These are phyloP conservation scores for Trissonchulus latispiculum DNA, from an alignment of 2,888 invertebrate genomes.

Conservation along the genomic window DNA sequence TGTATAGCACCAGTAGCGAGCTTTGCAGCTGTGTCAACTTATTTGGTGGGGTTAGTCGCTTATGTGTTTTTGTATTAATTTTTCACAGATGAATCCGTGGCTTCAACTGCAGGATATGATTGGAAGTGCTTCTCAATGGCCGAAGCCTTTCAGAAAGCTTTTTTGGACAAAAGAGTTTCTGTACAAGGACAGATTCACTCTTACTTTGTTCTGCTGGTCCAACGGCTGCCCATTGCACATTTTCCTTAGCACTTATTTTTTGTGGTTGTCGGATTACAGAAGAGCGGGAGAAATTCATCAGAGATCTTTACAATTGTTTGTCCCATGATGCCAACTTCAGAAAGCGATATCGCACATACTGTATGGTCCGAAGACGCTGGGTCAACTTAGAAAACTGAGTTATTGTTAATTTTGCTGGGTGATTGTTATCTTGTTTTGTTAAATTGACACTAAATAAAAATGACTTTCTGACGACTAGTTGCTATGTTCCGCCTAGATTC, in stretches of 20 bases:
- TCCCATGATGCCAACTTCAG: background rate
- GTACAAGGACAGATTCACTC: background rate
- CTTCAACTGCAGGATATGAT: background rate
- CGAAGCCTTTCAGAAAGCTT: background rate
- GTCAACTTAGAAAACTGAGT: background rate
- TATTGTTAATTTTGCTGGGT: no score
- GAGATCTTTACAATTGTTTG: background rate
- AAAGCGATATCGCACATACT: background rate
- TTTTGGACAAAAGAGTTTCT: background rate
- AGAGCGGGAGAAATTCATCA: background rate
- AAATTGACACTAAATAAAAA: no score
- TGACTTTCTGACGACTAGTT: no score
- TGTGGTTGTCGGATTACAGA: background rate
- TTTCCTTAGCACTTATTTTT: background rate
- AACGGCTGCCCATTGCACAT: background rate
- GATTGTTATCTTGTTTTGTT: no score
- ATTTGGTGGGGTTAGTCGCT: no score
- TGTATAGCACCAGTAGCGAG: no score
- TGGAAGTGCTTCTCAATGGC: background rate
- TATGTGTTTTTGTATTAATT: no score
- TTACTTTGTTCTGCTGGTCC: background rate
- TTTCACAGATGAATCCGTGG: background rate
- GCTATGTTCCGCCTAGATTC: no score
- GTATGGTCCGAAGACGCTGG: background rate
- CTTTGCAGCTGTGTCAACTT: no score